phyloP scores from a whole-genome alignment of 2,113 vertebrate species.

The Cygnus buccinator region DNA sequence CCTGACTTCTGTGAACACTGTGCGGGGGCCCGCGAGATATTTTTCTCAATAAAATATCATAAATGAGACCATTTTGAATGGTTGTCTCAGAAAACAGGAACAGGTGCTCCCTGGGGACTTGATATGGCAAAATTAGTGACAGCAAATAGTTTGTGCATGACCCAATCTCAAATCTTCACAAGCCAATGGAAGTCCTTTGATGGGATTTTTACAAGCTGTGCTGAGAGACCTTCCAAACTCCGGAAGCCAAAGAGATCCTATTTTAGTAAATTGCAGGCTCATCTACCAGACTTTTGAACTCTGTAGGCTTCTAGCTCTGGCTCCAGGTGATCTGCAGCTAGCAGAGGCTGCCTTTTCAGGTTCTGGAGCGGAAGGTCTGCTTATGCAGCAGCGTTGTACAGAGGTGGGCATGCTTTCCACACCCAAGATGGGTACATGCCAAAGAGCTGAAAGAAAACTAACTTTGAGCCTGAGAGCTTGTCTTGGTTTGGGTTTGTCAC shows the following conservation, averaged over 20 bases:
- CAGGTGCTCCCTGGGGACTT: background rate
- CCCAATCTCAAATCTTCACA: background rate
- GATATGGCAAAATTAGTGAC: constrained; percentile 13
- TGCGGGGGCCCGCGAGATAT: background rate
- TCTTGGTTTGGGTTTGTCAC: background rate
- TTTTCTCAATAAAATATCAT: background rate
- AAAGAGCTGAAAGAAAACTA: background rate
- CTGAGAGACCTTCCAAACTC: background rate
- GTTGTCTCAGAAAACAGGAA: constrained; percentile 8
- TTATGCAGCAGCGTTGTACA: background rate
- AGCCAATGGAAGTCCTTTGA: background rate
- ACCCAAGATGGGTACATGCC: rapidly evolving
- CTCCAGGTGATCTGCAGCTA: background rate
- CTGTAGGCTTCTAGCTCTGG: background rate
- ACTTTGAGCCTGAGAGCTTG: background rate
- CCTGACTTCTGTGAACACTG: background rate
- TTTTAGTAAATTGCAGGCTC: constrained; percentile 12
- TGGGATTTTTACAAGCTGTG: constrained; percentile 17
- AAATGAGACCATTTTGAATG: background rate
- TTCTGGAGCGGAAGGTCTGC: background rate
- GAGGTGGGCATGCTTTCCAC: background rate
- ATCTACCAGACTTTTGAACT: constrained; percentile 2
- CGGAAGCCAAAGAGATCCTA: background rate
- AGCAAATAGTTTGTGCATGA: background rate
- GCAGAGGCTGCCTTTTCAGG: background rate